phyloP scores from a whole-genome alignment of 2,113 vertebrate species.

The Axis porcinus region DNA sequence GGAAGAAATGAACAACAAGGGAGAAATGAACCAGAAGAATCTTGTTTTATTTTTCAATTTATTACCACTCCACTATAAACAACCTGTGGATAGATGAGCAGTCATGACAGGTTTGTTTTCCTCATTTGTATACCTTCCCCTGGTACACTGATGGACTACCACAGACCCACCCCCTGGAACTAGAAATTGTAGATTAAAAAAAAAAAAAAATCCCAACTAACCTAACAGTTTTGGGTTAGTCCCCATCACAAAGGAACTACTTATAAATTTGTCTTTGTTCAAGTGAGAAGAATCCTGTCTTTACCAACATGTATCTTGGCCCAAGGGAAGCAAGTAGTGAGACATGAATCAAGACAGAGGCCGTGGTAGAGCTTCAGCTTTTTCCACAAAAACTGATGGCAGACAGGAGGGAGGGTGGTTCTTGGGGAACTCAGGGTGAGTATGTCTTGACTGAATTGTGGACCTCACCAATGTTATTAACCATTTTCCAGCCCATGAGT shows the following conservation, averaged over 20 bases:
- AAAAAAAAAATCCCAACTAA: neutral
- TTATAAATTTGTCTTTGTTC: neutral
- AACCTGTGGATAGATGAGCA: neutral
- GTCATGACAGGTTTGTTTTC: neutral
- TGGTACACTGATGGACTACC: neutral
- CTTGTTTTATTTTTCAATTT: neutral
- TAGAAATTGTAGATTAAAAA: neutral
- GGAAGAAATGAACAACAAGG: neutral
- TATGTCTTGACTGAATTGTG: neutral
- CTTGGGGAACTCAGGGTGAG: neutral
- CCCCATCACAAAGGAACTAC: neutral
- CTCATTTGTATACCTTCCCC: neutral
- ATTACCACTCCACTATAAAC: neutral
- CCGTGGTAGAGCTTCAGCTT: neutral
- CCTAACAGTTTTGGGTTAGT: neutral
- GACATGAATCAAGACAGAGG: neutral
- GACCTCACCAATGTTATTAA: neutral
- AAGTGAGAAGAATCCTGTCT: neutral
- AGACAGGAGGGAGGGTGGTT: neutral
- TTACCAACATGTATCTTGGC: neutral
- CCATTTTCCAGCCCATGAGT: neutral
- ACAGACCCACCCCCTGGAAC: neutral
- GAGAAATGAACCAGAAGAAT: neutral
- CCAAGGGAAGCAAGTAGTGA: neutral
- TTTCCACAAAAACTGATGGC: neutral